phyloP scores from a whole-genome alignment of 2,113 vertebrate species.

The Equus quagga region DNA sequence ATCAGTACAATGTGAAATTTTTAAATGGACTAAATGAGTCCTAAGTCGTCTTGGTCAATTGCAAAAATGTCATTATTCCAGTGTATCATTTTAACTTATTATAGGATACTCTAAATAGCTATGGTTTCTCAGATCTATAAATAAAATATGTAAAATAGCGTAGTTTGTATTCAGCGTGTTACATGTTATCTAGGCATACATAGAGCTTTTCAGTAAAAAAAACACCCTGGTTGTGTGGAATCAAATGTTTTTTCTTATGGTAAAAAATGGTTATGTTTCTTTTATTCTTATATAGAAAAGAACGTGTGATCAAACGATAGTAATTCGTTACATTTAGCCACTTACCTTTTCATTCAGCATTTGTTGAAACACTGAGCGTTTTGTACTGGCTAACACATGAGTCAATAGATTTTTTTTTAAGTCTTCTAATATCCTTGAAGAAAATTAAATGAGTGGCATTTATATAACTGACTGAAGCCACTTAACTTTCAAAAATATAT shows the following conservation, averaged over 20 bases:
- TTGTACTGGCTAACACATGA: not conserved
- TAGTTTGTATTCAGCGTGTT: not conserved
- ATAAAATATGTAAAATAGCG: slow-evolving; percentile 31
- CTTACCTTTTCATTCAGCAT: not conserved
- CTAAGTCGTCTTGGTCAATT: not conserved
- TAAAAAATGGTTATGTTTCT: not conserved
- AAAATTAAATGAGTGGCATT: slow-evolving; percentile 10
- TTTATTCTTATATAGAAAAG: not conserved
- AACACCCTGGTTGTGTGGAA: not conserved
- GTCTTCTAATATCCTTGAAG: not conserved
- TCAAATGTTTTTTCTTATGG: not conserved
- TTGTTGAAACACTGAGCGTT: not conserved
- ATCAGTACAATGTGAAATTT: not conserved
- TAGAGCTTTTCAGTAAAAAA: not conserved
- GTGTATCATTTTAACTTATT: not conserved
- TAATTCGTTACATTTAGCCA: slow-evolving; percentile 23
- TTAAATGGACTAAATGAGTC: not conserved
- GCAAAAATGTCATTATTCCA: slow-evolving; percentile 13
- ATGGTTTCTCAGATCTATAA: not conserved
- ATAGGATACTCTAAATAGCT: not conserved
- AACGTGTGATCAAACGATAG: not conserved
- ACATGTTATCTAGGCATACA: not conserved
- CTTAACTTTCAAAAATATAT: slow-evolving; percentile 53
- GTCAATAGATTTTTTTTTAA: not conserved
- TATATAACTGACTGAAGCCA: not conserved